Base-by-base conservation (phyloP, 2,797 vertebrate species). In the Liparis tanakae region DNA sequence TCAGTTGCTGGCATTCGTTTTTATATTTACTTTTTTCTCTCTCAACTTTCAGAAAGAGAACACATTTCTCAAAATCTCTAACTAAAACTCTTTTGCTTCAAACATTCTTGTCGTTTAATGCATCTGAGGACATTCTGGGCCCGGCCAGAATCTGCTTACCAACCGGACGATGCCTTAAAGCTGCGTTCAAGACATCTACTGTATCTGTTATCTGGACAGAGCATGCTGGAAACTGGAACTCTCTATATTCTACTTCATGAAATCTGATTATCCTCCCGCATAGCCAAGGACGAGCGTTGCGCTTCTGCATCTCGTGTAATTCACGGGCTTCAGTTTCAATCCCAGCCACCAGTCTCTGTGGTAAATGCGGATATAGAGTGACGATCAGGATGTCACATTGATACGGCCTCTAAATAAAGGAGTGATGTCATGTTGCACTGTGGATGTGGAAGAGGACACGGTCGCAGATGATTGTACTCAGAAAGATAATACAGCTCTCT, bases 351-450 rank as follows among this genome's bases (percentile, higher is more conserved):
- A 50, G 20, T 76, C 82, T 86, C 78, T 72, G 65, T 70, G 67
- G 74, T 89, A 84, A 91, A 87, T 83, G 84, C 74, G 85, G 83
- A 81, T 87, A 89, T 80, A 83, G 83, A 86, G 77, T 84, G 78
- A 86, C 86, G 83, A 67, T 84, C 72, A 72, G 86, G 87, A 91
- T 88, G 89, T 90, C 83, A 89, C 88, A 79, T 85, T 87, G 86
- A 92, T 92, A 91, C 70, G 62, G 76, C 65, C 61, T 78, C 80
- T 80, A 86, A 88, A 91, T 89, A 89, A 90, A 90, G 78, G 82
- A 83, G 77, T 89, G 89, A 92, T 92, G 89, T 93, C 87, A 92
- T 70, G 67, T 74, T 85, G 79, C 83, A 87, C 84, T 72, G 64
- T 84, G 57, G 72, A 80, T 79, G 69, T 83, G 72, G 80, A 37